Percentiles rank a stretch among this genome's conserved stretches.
Conservation (phyloP, 2,113 vertebrate genomes). For the Columba livia region DNA sequence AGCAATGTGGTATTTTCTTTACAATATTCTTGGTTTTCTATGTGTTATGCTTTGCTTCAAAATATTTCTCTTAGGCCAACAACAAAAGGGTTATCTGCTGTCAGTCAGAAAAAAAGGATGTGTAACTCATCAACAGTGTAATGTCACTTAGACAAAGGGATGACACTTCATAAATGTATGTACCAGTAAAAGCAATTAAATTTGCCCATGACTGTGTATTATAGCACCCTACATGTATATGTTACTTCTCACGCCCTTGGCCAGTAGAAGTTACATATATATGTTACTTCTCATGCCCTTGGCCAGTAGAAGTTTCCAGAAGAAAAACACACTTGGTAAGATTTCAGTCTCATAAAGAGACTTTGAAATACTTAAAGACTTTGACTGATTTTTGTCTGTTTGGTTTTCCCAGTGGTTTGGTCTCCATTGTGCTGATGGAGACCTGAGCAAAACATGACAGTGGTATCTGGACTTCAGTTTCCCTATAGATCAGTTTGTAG, state of each 20-base stretch:
- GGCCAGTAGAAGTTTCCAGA: background rate
- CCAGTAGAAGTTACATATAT: background rate
- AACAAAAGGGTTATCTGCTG: rapidly evolving
- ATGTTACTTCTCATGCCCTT: background rate
- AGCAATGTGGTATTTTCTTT: background rate
- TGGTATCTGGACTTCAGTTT: background rate
- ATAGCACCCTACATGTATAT: background rate
- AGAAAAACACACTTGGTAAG: background rate
- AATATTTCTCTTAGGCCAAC: rapidly evolving
- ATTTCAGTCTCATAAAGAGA: background rate
- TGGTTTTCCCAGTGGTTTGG: background rate
- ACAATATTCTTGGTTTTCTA: background rate
- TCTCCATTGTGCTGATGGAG: rapidly evolving
- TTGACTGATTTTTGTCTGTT: background rate
- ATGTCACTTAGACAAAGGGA: background rate
- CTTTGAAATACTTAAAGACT: background rate
- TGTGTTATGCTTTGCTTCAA: background rate
- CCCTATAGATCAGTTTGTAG: background rate
- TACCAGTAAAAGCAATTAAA: background rate
- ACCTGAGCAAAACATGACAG: background rate
- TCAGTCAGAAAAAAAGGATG: background rate
- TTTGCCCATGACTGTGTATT: background rate
- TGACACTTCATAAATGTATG: background rate
- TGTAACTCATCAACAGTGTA: background rate
- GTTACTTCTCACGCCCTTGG: background rate